Conservation (phyloP, 2,797 vertebrate species). For the Enteromius treurensis region DNA sequence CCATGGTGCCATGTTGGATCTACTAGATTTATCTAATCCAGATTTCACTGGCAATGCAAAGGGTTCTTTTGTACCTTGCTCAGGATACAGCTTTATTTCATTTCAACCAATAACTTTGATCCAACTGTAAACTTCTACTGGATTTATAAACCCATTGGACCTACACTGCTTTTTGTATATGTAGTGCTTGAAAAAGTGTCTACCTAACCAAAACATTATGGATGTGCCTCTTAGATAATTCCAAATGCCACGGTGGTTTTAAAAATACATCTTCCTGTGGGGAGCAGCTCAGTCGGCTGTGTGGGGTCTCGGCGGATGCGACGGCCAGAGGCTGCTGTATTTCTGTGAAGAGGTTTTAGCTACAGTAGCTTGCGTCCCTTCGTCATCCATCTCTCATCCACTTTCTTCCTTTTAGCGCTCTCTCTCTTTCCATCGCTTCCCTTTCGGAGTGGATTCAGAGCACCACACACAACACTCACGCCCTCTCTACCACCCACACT, state of each 20-base stretch:
- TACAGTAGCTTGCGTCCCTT: slow-evolving; percentile 41
- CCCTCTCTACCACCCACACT: slow-evolving; percentile 74
- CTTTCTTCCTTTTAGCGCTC: slow-evolving; percentile 22
- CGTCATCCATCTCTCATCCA: slow-evolving; percentile 59
- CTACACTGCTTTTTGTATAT: slow-evolving; percentile 26
- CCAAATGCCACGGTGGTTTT: slow-evolving; percentile 29
- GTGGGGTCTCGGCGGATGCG: slow-evolving; percentile 39
- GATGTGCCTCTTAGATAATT: slow-evolving; percentile 41
- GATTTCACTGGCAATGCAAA: not conserved
- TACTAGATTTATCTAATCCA: slow-evolving; percentile 30
- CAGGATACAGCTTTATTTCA: slow-evolving; percentile 24
- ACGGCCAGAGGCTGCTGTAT: slow-evolving; percentile 52
- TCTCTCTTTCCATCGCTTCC: slow-evolving; percentile 43
- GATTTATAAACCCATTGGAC: not conserved
- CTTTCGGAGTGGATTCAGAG: slow-evolving; percentile 54
- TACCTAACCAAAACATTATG: slow-evolving; percentile 45
- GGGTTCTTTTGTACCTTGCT: not conserved
- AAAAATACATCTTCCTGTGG: slow-evolving; percentile 19
- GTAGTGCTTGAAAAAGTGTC: slow-evolving; percentile 22
- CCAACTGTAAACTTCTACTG: slow-evolving; percentile 5
- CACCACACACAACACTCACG: slow-evolving; percentile 69
- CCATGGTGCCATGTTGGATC: slow-evolving; percentile 12
- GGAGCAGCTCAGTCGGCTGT: slow-evolving; percentile 44
- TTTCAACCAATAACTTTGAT: slow-evolving; percentile 23
- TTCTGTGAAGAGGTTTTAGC: slow-evolving; percentile 53